Base-by-base conservation (phyloP, 1,140 invertebrate genomes). In the Arion vulgaris region DNA sequence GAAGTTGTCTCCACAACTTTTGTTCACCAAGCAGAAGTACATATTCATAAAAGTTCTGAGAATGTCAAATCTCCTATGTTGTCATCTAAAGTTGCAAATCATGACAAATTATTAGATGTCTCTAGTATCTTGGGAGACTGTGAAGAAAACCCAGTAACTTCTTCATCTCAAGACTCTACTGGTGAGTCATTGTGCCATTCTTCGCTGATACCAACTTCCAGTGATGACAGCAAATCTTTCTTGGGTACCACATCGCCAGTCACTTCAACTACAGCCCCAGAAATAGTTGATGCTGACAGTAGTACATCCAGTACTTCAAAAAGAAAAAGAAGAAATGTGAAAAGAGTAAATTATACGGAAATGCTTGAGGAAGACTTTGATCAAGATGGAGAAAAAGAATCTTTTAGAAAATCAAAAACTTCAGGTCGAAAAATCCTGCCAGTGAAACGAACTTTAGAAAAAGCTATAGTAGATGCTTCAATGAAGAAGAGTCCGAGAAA, bases 291-390 rank as follows among this genome's bases (percentile, higher is more conserved):
- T 76, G 74, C 74, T 76, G 74, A 76, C 23, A 76, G 74, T 49
- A 76, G 74, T 36, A 76, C 74, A 57, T 17, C 41, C 41, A 53
- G 11, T 4, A 26, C 17, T 9, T 26, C 23, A 2, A 76, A 34
- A 53, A 49, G 74, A 32, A 34, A 28, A 53, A 76, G 26, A 51
- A 38, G 74, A 49, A 49, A 53, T 41, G 74, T 49, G 39, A 76
- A 76, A n/a, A 49, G 74, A 57, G 51, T 76, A 5, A 53, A 76
- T 45, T 76, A 76, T 53, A 45, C 74, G 13, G 74, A 76, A 57
- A 53, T 76, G 51, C 74, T 76, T 26, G 74, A 76, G 41, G 74
- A 76, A 34, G 74, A 76, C 28, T 51, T 53, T 76, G 74, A 76
- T 28, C 15, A 76, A 5, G 74, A 73, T 66, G 26, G 2, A 23